Percentiles rank a stretch among this genome's conserved stretches.
phyloP scores from a whole-genome alignment of 2,113 vertebrate genomes.

The Colaptes auratus region DNA sequence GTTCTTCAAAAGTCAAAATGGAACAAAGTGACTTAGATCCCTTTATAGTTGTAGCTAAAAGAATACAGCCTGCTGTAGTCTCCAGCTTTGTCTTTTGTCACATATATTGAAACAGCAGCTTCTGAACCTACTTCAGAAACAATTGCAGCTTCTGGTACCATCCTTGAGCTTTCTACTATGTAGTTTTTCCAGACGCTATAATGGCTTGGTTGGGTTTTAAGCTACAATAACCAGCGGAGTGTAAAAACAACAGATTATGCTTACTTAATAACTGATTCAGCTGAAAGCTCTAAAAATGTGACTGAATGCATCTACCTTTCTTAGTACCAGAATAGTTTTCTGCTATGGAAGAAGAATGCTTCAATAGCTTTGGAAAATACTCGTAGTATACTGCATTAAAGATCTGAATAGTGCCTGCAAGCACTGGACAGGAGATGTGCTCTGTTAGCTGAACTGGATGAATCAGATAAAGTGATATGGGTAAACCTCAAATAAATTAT shows the following conservation, averaged over 20 bases:
- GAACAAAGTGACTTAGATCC: constrained; percentile 2
- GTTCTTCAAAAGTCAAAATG: neutral
- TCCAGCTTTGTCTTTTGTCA: neutral
- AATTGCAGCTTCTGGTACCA: neutral
- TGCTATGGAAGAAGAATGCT: neutral
- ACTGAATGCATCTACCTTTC: neutral
- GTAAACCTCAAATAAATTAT: constrained; percentile 6
- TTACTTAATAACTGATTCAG: neutral
- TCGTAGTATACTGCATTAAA: neutral
- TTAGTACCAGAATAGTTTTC: neutral
- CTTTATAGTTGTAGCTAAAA: constrained; percentile 38
- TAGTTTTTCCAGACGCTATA: neutral
- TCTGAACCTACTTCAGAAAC: neutral
- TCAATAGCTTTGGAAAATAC: constrained; percentile 11
- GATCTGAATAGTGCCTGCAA: neutral
- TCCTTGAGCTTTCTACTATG: neutral
- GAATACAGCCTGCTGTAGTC: neutral
- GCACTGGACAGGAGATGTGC: neutral
- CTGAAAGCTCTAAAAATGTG: neutral
- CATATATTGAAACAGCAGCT: neutral
- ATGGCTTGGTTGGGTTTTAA: neutral
- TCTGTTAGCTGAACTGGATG: neutral
- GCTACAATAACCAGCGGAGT: neutral
- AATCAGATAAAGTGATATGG: neutral
- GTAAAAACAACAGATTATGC: neutral